Evolutionary conservation across 2,888 invertebrate genomes (phyloP), one percentile per base, ranked within the genome.

Genomic region (Caenorhabditis sp.): DNA sequence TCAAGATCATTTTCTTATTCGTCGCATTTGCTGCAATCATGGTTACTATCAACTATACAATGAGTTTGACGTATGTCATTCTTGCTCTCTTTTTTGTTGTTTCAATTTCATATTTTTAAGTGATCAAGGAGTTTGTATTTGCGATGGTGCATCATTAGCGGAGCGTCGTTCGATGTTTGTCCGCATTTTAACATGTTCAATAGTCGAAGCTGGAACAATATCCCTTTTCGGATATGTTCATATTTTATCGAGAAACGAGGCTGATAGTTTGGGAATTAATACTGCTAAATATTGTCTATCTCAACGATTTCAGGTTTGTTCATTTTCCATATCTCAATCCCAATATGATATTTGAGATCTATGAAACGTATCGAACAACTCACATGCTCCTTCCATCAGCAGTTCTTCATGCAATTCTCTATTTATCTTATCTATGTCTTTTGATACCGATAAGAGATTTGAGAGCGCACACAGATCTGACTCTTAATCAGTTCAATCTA

Each of bases 311-410:
- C 76, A 76, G 61, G 76, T 61, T 1, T 23, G 59, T n/a, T n/a
- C n/a, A n/a, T n/a, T n/a, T n/a, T n/a, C n/a, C n/a, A n/a, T n/a
- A n/a, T n/a, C n/a, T n/a, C n/a, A n/a, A n/a, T n/a, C n/a, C n/a
- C n/a, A n/a, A n/a, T n/a, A n/a, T n/a, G n/a, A 8, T 61, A 43
- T 62, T 76, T 24, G 49, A 76, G 72, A 76, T 76, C 31, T 70
- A 76, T 61, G 76, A 76, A 58, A 71, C 76, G 1, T 76, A 71
- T 53, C 68, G 76, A 6, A 69, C 65, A 23, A 76, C 76, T 3
- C 73, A 76, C 43, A 76, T 76, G 76, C 58, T 76, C 1, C 58
- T 76, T 1, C 76, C 76, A 19, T 76, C 76, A 43, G 72, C 68
- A 19, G 66, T 76, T 12, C 69, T 76, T 49, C 76, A 76, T 53